Base-by-base conservation (phyloP, 2,113 vertebrate genomes). In the Engraulis encrasicolus region DNA sequence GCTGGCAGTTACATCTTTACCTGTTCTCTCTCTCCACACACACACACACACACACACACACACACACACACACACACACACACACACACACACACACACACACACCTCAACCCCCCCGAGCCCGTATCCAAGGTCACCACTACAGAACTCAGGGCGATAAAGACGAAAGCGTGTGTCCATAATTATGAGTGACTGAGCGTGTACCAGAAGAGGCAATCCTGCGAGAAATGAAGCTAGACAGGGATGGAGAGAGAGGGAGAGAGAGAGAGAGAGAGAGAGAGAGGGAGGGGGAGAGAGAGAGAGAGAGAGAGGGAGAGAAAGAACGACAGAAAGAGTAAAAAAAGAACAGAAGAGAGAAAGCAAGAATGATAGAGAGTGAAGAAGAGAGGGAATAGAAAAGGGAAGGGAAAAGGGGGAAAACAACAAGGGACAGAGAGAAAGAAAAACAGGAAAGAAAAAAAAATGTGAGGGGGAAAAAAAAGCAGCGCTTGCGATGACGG, bases 401-500 rank as follows among this genome's bases (percentile, higher is more conserved):
- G 23, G 50, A 23, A 27, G n/a, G 17, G 23, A 1, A n/a, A 50
- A 23, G 34, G 45, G 36, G 45, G 36, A 9, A 48, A 58, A 36
- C 9, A 83, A n/a, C 6, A 48, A n/a, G 6, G 49, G 6, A 19
- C 20, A 74, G n/a, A 40, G 50, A 27, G 31, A 80, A 40, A 34
- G 20, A 52, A 34, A 50, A 27, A 74, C 37, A 38, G 38, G 82
- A 81, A 58, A 19, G 37, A 74, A 48, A n/a, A 49, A 20, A 49
- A 78, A 80, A 45, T 11, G 38, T 80, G 86, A 88, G 90, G 84
- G 90, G 45, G 88, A 89, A 85, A 85, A 90, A 91, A 93, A 89
- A 89, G 92, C 92, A 81, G 92, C 93, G 91, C 89, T 87, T 85
- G 38, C 84, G 86, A 89, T 83, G 85, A 74, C 79, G 83, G 89